Evolutionary conservation across 1,140 invertebrate genomes (phyloP).

Genomic region (Augochlora pura): DNA sequence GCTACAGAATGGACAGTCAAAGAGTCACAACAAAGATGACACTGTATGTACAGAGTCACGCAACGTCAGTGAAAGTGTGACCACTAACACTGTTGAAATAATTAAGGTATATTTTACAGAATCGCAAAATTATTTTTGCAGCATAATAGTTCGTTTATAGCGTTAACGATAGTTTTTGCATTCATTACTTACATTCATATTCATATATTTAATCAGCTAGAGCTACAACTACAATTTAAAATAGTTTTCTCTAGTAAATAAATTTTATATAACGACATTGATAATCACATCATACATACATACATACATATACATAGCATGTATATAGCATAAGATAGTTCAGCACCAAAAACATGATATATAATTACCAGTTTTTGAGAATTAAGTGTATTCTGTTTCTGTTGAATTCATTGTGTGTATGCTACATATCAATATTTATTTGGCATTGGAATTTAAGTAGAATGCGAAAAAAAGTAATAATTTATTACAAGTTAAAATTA

Average conservation of each 20-base stretch:
- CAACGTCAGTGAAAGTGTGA: conserved; percentile 63
- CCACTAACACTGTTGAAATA: conserved; percentile 66
- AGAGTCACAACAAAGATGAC: conserved; percentile 66
- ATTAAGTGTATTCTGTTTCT: background rate
- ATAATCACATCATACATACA: no score
- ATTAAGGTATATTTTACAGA: conserved; percentile 64
- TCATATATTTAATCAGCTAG: conserved; percentile 9
- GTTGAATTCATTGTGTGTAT: background rate
- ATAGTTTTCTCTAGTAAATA: background rate
- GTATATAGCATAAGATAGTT: background rate
- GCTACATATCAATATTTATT: background rate
- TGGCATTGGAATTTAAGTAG: background rate
- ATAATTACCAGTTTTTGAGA: background rate
- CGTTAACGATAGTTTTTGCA: conserved; percentile 20
- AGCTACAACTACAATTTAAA: conserved; percentile 4
- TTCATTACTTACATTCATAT: conserved; percentile 24
- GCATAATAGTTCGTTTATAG: conserved; percentile 33
- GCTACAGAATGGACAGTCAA: conserved; percentile 69
- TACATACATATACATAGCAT: no score
- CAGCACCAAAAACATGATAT: background rate
- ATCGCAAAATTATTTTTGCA: conserved; percentile 29
- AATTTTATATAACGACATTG: background rate
- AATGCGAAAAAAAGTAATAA: background rate
- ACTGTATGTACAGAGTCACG: conserved; percentile 61
- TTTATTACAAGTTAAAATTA: background rate